phyloP scores from a whole-genome alignment of 2,888 invertebrate genomes.

The Eupelmus urozonus region DNA sequence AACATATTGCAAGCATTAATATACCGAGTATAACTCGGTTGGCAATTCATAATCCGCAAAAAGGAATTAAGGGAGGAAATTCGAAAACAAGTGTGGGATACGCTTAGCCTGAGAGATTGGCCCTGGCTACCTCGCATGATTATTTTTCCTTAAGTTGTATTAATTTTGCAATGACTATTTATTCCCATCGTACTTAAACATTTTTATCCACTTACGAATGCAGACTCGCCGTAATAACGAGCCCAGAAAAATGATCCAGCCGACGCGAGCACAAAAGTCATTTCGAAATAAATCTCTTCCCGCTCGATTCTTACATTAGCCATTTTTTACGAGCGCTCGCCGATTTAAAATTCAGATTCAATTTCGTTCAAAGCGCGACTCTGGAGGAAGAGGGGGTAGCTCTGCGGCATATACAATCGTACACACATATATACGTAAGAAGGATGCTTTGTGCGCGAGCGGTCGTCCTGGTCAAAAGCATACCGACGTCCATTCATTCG shows the following conservation, averaged over 20 bases:
- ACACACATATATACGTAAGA: constrained; percentile 59
- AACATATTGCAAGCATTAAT: constrained; percentile 76
- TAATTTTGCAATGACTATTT: constrained; percentile 1
- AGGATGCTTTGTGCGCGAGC: constrained; percentile 62
- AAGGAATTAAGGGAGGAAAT: constrained; percentile 60
- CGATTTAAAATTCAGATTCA: constrained; percentile 27
- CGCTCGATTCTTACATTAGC: neutral
- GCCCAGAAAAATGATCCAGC: too few relatives aligned
- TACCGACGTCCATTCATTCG: constrained; percentile 67
- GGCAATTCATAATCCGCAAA: constrained; percentile 72
- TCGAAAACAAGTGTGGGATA: constrained; percentile 60
- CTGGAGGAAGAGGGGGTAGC: neutral
- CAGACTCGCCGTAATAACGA: too few relatives aligned
- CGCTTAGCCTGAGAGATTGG: constrained; percentile 7
- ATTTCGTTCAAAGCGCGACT: constrained; percentile 7
- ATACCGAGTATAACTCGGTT: constrained; percentile 70
- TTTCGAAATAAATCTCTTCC: neutral
- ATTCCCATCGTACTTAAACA: neutral
- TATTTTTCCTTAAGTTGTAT: neutral
- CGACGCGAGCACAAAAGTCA: too few relatives aligned
- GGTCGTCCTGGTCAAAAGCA: constrained; percentile 64
- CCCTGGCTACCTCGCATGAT: constrained; percentile 9
- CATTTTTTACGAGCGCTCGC: neutral
- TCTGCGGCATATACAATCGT: neutral
- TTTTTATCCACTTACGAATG: neutral